These are phyloP conservation scores for Apodemus sylvaticus DNA, from an alignment of 2,113 vertebrate species.

Conservation along the genomic window DNA sequence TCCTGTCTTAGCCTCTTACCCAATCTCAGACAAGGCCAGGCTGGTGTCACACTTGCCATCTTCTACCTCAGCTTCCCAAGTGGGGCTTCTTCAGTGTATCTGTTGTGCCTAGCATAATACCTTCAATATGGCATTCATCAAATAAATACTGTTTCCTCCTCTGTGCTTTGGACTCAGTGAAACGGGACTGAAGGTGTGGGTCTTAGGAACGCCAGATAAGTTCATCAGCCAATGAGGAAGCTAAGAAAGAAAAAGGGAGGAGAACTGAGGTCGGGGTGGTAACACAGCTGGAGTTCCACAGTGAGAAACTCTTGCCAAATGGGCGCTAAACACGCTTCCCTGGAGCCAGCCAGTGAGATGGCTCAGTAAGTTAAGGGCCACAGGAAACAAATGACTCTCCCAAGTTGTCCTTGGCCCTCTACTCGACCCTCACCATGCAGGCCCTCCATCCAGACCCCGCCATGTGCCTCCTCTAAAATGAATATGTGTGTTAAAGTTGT, in stretches of 20 bases:
- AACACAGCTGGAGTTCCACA: not conserved
- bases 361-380: not conserved
- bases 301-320: not conserved
- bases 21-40: not conserved
- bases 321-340: not conserved
- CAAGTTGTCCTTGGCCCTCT: not conserved
- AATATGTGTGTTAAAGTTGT: not conserved
- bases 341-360: not conserved
- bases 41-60: not conserved
- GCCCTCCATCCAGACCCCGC: not conserved
- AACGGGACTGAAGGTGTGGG: not conserved
- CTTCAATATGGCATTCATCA: not conserved
- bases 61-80: not conserved
- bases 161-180: not conserved
- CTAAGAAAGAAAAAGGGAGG: not conserved
- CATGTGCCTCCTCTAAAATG: not conserved
- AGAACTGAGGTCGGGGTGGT: fast-evolving
- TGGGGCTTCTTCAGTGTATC: not conserved
- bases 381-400: not conserved
- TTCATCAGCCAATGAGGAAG: not conserved
- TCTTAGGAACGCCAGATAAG: not conserved
- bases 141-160: not conserved
- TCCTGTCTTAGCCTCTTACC: not conserved
- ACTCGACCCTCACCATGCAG: too few species aligned
- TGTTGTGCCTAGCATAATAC: not conserved